These are phyloP conservation scores for Aix galericulata DNA, from an alignment of 2,113 vertebrate genomes.

Conservation along the genomic window DNA sequence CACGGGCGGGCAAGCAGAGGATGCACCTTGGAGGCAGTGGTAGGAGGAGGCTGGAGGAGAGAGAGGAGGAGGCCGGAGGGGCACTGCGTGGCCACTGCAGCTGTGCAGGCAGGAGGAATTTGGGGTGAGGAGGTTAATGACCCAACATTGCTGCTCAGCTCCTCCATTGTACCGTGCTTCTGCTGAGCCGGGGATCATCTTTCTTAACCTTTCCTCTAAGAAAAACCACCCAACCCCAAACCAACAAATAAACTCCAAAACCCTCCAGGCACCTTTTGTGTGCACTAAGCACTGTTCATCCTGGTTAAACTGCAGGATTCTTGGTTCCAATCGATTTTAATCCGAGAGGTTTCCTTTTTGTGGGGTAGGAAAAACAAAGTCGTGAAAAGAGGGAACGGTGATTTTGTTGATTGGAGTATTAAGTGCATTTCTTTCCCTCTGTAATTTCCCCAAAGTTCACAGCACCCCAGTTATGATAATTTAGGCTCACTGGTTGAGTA, in stretches of 20 bases:
- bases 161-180: background rate
- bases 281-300: background rate
- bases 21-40: background rate
- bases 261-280: background rate
- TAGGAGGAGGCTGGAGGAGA: background rate
- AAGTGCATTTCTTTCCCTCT: background rate
- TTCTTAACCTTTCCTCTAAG: background rate
- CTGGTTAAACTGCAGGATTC: background rate
- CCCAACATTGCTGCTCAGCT: background rate
- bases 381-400: background rate
- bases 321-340: background rate
- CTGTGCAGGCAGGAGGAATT: conserved; percentile 10
- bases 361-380: background rate
- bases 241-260: background rate
- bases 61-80: background rate
- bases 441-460: background rate
- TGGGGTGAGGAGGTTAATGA: conserved; percentile 62
- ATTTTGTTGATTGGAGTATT: background rate
- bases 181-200: background rate
- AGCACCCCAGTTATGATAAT: background rate
- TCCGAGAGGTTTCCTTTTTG: background rate
- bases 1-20: background rate
- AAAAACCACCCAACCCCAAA: background rate
- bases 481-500: background rate
- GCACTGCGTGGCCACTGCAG: background rate